Conservation (phyloP, 1,140 invertebrate species). For the Globodera rostochiensis region DNA sequence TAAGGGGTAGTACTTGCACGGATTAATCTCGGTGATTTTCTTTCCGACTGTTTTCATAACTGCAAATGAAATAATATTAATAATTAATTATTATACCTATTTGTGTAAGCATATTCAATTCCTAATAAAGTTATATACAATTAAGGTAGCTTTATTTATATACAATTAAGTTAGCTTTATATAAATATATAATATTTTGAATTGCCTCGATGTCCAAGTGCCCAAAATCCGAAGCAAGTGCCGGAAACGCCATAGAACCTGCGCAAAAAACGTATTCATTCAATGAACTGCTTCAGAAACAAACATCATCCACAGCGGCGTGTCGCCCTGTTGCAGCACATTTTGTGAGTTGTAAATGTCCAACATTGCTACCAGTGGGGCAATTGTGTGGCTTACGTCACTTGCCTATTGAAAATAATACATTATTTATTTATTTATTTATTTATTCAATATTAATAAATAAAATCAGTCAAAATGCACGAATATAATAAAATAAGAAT, state of each 20-base stretch:
- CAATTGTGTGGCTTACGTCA: slow-evolving; percentile 84
- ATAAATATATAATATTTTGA: slow-evolving; percentile 27
- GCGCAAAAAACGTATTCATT: not conserved
- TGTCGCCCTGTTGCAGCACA: slow-evolving; percentile 68
- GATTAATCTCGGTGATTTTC: slow-evolving; percentile 45
- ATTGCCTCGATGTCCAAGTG: slow-evolving; percentile 42
- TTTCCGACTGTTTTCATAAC: slow-evolving; percentile 76
- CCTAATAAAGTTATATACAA: too few relatives aligned
- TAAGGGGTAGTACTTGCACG: slow-evolving; percentile 66
- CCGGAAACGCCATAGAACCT: slow-evolving; percentile 44
- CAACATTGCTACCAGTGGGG: slow-evolving; percentile 88
- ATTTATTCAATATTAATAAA: not conserved
- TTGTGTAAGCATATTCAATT: too few relatives aligned
- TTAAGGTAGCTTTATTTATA: slow-evolving; percentile 77
- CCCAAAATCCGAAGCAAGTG: slow-evolving; percentile 56
- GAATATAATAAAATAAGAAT: too few relatives aligned
- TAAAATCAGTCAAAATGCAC: too few relatives aligned
- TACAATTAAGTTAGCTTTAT: slow-evolving; percentile 77
- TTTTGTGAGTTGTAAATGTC: slow-evolving; percentile 72
- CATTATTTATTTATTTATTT: not conserved
- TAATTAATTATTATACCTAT: too few relatives aligned
- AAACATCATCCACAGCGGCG: slow-evolving; percentile 42
- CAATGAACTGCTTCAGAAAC: slow-evolving; percentile 31
- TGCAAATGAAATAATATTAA: slow-evolving; percentile 76
- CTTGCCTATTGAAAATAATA: slow-evolving; percentile 19